Evolutionary conservation across 2,797 vertebrate species (phyloP), one percentile per base, ranked within the genome.

Genomic region (Borostomias antarcticus): DNA sequence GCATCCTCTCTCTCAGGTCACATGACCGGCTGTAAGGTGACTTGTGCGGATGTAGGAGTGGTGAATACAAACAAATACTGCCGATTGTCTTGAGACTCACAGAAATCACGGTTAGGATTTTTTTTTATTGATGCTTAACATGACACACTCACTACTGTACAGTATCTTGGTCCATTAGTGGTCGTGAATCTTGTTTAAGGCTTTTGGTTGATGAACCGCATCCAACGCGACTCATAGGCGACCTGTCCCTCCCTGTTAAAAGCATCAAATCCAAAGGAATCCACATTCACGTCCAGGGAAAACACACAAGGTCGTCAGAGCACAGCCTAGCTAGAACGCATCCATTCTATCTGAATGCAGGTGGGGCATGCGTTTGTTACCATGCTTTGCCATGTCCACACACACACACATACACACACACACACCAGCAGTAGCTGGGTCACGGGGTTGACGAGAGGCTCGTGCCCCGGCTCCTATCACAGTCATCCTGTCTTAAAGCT

Each of bases 11-110:
- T 71, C 78, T 68, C 53, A 1, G 19, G 76, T 75, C 64, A 60
- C 57, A 60, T 1, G 64, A 30, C 40, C 83, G 84, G 82, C 84
- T 88, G 83, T 74, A 88, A 85, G 85, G 83, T 85, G 76, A 85
- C 82, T 88, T 74, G 66, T 40, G 83, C 88, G 85, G 84, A 89
- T 78, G 75, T 86, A 81, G 88, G 83, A 82, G 86, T 66, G 79
- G 83, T 56, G 63, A 48, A 10, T 1, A 19, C 50, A 70, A 74
- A 86, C 47, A 66, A 75, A 73, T 33, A 58, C 47, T 40, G 62
- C 50, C n/a, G 26, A 3, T 60, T 62, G 48, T 66, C 64, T 68
- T 32, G 45, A 73, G 70, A 57, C 50, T 15, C 7, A 7, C 3
- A 62, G 7, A 17, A 6, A n/a, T n/a, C n/a, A n/a, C n/a, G n/a